Conservation (phyloP, 2,113 vertebrate species). For the Isurus oxyrinchus region DNA sequence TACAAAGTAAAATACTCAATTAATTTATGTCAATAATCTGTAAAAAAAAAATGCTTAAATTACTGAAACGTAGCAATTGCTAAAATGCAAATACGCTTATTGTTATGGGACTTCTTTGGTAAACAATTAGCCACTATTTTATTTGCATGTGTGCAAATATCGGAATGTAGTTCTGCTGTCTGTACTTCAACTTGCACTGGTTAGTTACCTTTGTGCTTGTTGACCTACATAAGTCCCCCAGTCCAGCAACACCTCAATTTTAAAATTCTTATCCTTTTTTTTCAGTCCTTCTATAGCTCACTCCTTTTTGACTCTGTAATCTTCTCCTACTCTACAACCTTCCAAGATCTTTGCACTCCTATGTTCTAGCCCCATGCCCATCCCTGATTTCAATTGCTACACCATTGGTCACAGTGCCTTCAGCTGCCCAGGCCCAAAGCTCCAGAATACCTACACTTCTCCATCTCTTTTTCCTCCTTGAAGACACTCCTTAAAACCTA, state of each 20-base stretch:
- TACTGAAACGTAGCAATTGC: background rate
- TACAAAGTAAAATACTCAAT: background rate
- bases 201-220: background rate
- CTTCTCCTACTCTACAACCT: background rate
- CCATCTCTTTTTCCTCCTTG: no score
- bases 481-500: no score
- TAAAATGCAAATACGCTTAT: background rate
- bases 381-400: background rate
- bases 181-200: background rate
- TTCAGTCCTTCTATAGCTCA: background rate
- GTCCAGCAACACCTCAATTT: background rate
- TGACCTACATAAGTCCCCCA: background rate
- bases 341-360: background rate
- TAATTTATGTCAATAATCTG: background rate
- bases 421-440: no score
- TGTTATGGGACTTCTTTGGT: background rate
- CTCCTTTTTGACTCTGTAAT: background rate
- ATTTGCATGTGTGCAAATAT: background rate
- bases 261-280: background rate
- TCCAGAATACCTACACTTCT: no score
- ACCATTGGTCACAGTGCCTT: background rate
- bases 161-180: background rate
- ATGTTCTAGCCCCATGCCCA: background rate
- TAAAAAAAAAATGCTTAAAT: background rate
- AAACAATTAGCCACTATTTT: background rate